These are phyloP conservation scores for Uromys caudimaculatus DNA, from an alignment of 2,797 vertebrate species.

Conservation along the genomic window DNA sequence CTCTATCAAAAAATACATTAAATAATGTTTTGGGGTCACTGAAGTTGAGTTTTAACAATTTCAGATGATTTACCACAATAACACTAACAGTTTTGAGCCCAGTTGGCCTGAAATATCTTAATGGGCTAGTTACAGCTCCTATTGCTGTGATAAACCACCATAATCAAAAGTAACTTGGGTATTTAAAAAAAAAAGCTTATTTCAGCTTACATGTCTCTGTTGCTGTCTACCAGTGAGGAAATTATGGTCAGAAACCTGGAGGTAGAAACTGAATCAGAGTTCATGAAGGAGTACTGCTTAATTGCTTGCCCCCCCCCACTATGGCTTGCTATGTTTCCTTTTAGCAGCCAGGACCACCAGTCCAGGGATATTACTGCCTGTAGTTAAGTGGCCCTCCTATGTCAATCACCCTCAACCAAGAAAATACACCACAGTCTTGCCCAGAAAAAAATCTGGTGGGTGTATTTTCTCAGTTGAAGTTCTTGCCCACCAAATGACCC, in stretches of 20 bases:
- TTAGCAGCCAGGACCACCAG: neutral
- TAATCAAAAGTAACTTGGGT: neutral
- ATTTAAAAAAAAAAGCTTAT: neutral
- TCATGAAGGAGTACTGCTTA: neutral
- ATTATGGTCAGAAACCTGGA: neutral
- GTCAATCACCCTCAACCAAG: neutral
- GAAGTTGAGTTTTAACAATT: slow-evolving; percentile 31
- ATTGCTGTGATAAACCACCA: neutral
- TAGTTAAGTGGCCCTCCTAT: neutral
- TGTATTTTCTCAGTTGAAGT: neutral
- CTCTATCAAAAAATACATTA: neutral
- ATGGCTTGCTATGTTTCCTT: neutral
- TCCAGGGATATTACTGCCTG: neutral
- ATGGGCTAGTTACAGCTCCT: neutral
- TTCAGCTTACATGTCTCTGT: neutral
- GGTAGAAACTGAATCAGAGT: neutral
- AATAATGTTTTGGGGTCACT: neutral
- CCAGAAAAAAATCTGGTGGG: neutral
- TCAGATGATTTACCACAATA: neutral
- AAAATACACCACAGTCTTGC: neutral
- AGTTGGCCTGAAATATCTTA: neutral
- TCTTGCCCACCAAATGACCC: neutral
- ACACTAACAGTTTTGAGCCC: neutral
- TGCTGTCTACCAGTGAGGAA: neutral
- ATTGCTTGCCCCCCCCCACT: neutral